phyloP scores from a whole-genome alignment of 2,113 vertebrate genomes.

The Myotis brandtii region DNA sequence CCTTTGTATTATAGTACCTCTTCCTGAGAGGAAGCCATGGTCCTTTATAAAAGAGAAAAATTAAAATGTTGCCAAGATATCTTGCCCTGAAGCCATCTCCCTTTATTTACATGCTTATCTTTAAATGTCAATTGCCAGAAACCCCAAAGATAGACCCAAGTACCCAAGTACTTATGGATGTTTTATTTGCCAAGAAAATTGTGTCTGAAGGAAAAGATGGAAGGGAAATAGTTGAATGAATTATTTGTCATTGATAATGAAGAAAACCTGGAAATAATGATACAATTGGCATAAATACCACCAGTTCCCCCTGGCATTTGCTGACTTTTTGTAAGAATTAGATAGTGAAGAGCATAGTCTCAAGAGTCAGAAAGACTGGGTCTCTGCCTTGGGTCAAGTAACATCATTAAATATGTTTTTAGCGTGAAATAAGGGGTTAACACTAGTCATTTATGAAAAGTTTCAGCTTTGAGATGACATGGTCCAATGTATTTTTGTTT shows the following conservation, averaged over 20 bases:
- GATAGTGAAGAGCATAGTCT: not conserved
- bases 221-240: not conserved
- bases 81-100: not conserved
- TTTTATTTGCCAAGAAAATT: conserved; percentile 23
- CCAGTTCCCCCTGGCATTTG: not conserved
- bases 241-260: conserved; percentile 49
- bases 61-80: not conserved
- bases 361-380: not conserved
- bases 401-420: not conserved
- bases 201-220: not conserved
- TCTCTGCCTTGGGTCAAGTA: not conserved
- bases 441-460: not conserved
- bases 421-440: not conserved
- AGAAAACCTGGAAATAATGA: conserved; percentile 26
- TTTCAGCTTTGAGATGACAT: not conserved
- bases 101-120: conserved; percentile 42
- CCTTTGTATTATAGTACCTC: not conserved
- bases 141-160: not conserved
- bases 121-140: conserved; percentile 62
- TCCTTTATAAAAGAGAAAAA: conserved; percentile 10
- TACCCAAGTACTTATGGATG: not conserved
- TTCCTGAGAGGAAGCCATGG: not conserved
- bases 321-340: not conserved
- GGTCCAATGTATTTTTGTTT: not conserved
- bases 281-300: conserved; percentile 36